phyloP scores from a whole-genome alignment of 2,797 vertebrate genomes.

The Aplochiton taeniatus region DNA sequence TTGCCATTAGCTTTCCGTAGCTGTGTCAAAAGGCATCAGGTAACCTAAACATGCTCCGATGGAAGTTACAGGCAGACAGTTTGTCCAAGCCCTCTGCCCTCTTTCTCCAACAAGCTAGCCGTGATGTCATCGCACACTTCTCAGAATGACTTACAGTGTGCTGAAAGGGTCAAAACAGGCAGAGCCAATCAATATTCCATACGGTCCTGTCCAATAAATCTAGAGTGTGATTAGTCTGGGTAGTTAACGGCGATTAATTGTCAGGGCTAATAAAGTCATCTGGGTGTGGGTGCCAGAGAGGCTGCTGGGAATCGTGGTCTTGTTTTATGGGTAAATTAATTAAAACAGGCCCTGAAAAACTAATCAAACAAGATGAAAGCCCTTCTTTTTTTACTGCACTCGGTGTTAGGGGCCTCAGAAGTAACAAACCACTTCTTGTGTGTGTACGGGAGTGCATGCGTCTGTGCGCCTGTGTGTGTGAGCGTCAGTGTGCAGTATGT shows the following conservation, averaged over 20 bases:
- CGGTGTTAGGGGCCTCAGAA: slow-evolving; percentile 55
- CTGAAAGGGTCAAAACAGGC: slow-evolving; percentile 64
- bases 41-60: slow-evolving; percentile 8
- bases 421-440: neutral
- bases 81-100: slow-evolving; percentile 27
- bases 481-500: neutral
- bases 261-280: slow-evolving; percentile 72
- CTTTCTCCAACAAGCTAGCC: slow-evolving; percentile 16
- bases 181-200: slow-evolving; percentile 65
- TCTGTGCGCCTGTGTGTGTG: neutral
- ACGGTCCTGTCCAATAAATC: slow-evolving; percentile 69
- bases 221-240: slow-evolving; percentile 65
- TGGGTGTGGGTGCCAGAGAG: slow-evolving; percentile 57
- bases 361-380: slow-evolving; percentile 51
- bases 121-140: slow-evolving; percentile 65
- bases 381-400: slow-evolving; percentile 34
- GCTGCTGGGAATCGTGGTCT: slow-evolving; percentile 61
- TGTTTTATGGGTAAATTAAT: slow-evolving; percentile 75
- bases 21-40: slow-evolving; percentile 21
- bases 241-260: slow-evolving; percentile 76
- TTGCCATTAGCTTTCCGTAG: neutral
- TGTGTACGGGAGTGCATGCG: slow-evolving; percentile 7
- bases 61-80: slow-evolving; percentile 31
- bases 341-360: slow-evolving; percentile 62
- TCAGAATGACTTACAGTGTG: slow-evolving; percentile 59